Base-by-base conservation (phyloP, 2,888 invertebrate species). In the Pristionchus exspectatus region DNA sequence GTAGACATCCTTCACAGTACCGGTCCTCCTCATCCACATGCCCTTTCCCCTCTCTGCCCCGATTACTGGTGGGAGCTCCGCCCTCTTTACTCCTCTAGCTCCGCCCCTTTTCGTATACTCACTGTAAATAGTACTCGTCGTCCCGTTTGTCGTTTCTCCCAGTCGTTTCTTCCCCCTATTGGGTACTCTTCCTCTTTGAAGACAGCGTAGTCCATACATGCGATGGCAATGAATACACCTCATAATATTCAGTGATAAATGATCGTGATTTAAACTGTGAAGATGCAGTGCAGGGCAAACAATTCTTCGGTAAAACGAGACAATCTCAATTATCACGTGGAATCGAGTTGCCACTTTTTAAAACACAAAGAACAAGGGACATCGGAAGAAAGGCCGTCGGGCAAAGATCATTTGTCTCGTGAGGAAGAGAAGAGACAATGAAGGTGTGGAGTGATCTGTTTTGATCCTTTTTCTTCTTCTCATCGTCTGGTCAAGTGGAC, bases 201-300 rank as follows among this genome's bases (percentile, higher is more conserved):
- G n/a, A 81, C 81, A 81, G 50, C 50, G 50, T 81, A 81, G 81
- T n/a, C 38, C n/a, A 56, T 56, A 5, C 12, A 30, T 33, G 33
- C 72, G 72, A 72, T 33, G 30, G 72, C 72, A 33, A 81, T 27
- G n/a, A 81, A 81, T 81, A n/a, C 81, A 81, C 81, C n/a, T 81
- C 81, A 50, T 81, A 81, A 81, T 81, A 81, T 50, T 50, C 81
- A 81, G 81, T 81, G 81, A 81, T 81, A 81, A 81, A 81, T 81
- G 24, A 81, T 81, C 81, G 50, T 81, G 50, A 81, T 81, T 77
- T 54, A 50, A 81, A 50, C 24, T 10, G 38, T 77, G 9, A 24
- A 21, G 3, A 77, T 24, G 30, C 33, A n/a, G 14, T 16, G 10
- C 14, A 72, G 5, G 30, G 27, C 27, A 33, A 10, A 72, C 18